Base-by-base conservation (phyloP, 2,113 vertebrate genomes). In the Sorex fumeus region DNA sequence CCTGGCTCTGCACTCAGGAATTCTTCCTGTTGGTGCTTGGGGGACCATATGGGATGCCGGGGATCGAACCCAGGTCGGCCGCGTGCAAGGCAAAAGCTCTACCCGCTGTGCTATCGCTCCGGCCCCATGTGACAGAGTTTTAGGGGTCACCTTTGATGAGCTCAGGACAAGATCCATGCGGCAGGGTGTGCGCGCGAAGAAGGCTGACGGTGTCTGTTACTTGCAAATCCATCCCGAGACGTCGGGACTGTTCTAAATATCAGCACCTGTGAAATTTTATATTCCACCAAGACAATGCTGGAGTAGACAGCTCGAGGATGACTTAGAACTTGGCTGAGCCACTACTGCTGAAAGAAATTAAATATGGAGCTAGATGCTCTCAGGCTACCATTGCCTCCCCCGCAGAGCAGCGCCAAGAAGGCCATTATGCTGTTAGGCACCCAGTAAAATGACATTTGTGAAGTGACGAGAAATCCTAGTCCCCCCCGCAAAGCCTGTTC, bases 391-490 rank as follows among this genome's bases (percentile, higher is more conserved):
- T 43, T 75, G 66, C 60, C 53, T 90, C 47, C 50, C 53, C 71
- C 67, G 50, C 36, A 69, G 1, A 67, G 43, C 43, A 43, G 40
- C 18, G 71, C 53, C 40, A 43, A 40, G 9, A 27, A 40, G 40
- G 40, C 6, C 32, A 90, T 66, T 47, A 57, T n/a, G 27, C 21
- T 66, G 71, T 40, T 34, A 76, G 76, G 32, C 40, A 90, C 66
- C 5, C 43, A 74, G 36, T 90, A 53, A 90, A 13, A 83, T 83
- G 82, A 82, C 64, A 90, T n/a, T 74, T 32, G 19, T 40, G 57
- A 90, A 66, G 70, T 1, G 4, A 74, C 27, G 27, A 43, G 40
- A 80, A 70, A 71, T 13, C 23, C 66, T 60, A 60, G n/a, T 4
- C 57, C 12, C 64, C n/a, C 21, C 40, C 21, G 23, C 23, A 50